These are phyloP conservation scores for Drosophila willistoni DNA, from an alignment of 1,140 invertebrate genomes.

Conservation along the genomic window DNA sequence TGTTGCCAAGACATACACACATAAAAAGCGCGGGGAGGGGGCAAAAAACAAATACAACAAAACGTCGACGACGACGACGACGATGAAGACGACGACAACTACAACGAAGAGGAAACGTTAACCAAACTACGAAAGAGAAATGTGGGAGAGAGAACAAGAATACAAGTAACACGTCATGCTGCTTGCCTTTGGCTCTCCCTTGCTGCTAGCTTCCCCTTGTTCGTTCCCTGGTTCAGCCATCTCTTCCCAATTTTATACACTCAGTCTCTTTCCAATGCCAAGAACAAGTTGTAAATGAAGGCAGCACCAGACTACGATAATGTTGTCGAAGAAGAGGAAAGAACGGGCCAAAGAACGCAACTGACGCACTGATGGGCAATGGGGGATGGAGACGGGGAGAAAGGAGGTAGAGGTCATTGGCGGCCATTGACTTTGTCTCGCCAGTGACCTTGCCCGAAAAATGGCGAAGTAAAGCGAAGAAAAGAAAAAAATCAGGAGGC, in stretches of 20 bases:
- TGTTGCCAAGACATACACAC: conserved; percentile 66
- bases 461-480: conserved; percentile 65
- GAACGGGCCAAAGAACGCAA: conserved; percentile 16
- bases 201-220: conserved; percentile 6
- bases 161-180: conserved; percentile 77
- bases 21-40: conserved; percentile 40
- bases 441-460: conserved; percentile 83
- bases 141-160: conserved; percentile 46
- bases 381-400: conserved; percentile 27
- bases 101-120: conserved; percentile 60
- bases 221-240: neutral
- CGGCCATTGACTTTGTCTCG: conserved; percentile 82
- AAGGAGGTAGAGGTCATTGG: conserved; percentile 73
- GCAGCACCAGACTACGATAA: conserved; percentile 35
- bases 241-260: neutral
- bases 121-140: conserved; percentile 50
- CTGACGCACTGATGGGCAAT: neutral
- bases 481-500: conserved; percentile 29
- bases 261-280: conserved; percentile 51
- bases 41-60: conserved; percentile 53
- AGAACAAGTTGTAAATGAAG: conserved; percentile 80
- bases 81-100: conserved; percentile 44
- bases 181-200: conserved; percentile 44
- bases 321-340: neutral
- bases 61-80: conserved; percentile 27